A percentile compares a stretch with the other conserved stretches of the same genome.
Evolutionary conservation across 2,888 invertebrate genomes (phyloP).

Genomic region (Ctenicera cuprea): DNA sequence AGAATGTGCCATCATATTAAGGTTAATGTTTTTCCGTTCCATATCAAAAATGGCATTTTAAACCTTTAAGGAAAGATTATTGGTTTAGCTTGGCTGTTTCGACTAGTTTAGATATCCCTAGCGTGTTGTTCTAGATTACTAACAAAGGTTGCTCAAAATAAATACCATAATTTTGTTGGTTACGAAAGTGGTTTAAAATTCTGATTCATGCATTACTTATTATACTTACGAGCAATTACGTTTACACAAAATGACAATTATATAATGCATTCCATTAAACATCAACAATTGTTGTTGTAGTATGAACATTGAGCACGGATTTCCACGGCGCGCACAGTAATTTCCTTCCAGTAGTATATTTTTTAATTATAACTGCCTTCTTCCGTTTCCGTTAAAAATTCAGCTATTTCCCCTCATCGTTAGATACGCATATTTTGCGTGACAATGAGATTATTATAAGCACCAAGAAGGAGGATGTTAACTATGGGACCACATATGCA

Average conservation of each 20-base stretch:
- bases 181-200: too few relatives aligned
- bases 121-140: too few relatives aligned
- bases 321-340: constrained; percentile 21
- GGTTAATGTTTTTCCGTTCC: too few relatives aligned
- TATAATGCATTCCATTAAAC: constrained; percentile 8
- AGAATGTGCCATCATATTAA: too few relatives aligned
- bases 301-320: constrained; percentile 22
- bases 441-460: constrained; percentile 27
- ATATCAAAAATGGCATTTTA: too few relatives aligned
- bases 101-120: too few relatives aligned
- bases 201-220: too few relatives aligned
- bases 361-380: constrained; percentile 8
- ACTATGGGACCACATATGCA: constrained; percentile 2
- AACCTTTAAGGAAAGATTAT: too few relatives aligned
- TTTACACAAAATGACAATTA: neutral
- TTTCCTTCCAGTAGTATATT: constrained; percentile 19
- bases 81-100: too few relatives aligned
- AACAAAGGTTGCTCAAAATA: too few relatives aligned
- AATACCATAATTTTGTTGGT: too few relatives aligned
- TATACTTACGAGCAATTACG: constrained; percentile 4
- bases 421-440: constrained; percentile 20
- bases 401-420: constrained; percentile 17
- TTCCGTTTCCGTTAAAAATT: constrained; percentile 39
- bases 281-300: neutral
- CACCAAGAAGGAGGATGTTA: neutral